These are phyloP conservation scores for Aurelia aurita complex sp. Pacific DNA, from an alignment of 30 jellyfish, hydroid and myxozoan species.

Conservation along the genomic window DNA sequence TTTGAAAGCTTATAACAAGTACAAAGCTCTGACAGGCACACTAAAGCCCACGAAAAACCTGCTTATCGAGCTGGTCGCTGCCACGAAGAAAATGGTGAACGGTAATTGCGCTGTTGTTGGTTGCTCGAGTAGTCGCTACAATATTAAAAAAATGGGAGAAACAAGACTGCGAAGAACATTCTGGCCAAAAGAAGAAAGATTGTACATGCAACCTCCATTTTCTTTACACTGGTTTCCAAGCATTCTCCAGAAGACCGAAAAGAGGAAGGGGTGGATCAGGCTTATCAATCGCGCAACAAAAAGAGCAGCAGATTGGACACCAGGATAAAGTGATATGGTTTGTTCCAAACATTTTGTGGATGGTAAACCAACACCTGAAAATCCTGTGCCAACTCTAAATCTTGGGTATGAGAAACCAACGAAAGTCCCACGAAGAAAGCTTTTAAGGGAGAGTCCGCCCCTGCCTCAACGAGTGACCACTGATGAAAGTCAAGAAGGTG, in stretches of 20 bases:
- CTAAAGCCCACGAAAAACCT: no score
- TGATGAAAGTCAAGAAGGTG: constrained; percentile 4
- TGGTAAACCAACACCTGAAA: constrained; percentile 52
- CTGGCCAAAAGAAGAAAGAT: neutral
- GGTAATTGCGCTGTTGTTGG: constrained; percentile 48
- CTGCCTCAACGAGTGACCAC: neutral
- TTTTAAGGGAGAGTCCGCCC: neutral
- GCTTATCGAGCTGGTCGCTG: neutral
- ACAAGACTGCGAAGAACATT: constrained; percentile 15
- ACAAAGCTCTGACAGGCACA: neutral
- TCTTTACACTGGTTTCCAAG: constrained; percentile 21
- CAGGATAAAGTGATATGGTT: constrained; percentile 22
- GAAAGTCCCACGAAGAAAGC: neutral
- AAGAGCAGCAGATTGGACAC: neutral
- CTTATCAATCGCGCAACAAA: constrained; percentile 8
- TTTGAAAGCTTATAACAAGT: neutral
- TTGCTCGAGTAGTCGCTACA: constrained; percentile 23
- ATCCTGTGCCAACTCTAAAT: constrained; percentile 17
- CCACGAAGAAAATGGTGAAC: constrained; percentile 1
- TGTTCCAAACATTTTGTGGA: constrained; percentile 55
- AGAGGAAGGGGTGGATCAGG: constrained; percentile 10
- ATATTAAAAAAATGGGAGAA: constrained; percentile 21
- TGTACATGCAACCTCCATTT: constrained; percentile 35
- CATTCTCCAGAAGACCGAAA: neutral
- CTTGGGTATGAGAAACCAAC: neutral